Evolutionary conservation across 2,888 invertebrate species (phyloP), one percentile per base, ranked within the genome.

Genomic region (Tribolium freemani): DNA sequence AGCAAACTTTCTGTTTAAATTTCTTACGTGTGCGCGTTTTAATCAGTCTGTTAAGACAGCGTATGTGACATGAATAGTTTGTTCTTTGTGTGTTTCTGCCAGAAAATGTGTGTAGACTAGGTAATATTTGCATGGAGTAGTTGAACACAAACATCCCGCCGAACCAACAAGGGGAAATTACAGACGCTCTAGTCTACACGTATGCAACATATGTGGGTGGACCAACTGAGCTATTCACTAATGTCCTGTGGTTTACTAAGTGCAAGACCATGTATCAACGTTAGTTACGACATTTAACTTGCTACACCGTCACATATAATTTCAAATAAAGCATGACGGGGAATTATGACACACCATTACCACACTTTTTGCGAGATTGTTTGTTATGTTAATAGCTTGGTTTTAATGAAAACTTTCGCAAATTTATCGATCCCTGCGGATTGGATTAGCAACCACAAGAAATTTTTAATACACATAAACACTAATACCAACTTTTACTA

Each of bases 181-280:
- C 69, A 54, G 50, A 64, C 57, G 68, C 71, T 74, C 50, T 68
- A 75, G 64, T 69, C 69, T 71, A 58, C 69, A 46, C 50, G 46
- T 58, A 58, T 63, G 64, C 64, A 54, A 77, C 79, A 78, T 75
- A 75, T 73, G 77, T 75, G 77, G 73, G 74, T 72, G 76, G 73
- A 73, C 66, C 73, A 61, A 72, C 64, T 74, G 61, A 63, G 72
- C 67, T 76, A 76, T 75, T 72, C 76, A 51, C 78, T 79, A 79
- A 80, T 78, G 78, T 78, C 78, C 78, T 78, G 77, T 67, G 77
- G 79, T 75, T 72, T 75, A 74, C 76, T 81, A 80, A 81, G 81
- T 81, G 81, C 81, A 79, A 79, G 81, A 81, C 75, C 81, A 80
- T 81, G 81, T 81, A 81, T 81, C 81, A 81, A 76, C 79, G 79